phyloP scores from a whole-genome alignment of 92 coral and sea anemone genomes.

The Metridium senile region DNA sequence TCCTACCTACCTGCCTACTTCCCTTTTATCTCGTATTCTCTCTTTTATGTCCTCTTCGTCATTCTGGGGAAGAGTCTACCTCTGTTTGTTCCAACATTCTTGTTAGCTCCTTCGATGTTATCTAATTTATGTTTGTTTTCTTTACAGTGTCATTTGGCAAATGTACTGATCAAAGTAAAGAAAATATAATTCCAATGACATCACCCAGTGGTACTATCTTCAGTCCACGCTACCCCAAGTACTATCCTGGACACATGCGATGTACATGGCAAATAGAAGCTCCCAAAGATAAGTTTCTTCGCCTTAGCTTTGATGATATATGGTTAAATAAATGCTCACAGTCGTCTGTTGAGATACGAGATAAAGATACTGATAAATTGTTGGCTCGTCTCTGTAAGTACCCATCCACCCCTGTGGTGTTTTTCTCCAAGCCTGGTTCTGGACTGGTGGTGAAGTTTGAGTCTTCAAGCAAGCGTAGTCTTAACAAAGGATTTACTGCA shows the following conservation, averaged over 20 bases:
- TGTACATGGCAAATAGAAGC: slow-evolving; percentile 60
- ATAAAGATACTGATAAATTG: slow-evolving; percentile 34
- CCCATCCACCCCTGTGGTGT: slow-evolving; percentile 8
- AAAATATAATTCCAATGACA: slow-evolving; percentile 44
- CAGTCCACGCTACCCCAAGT: slow-evolving; percentile 53
- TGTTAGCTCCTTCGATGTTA: background rate
- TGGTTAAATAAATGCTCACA: background rate
- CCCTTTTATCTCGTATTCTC: too few relatives aligned
- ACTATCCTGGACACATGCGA: slow-evolving; percentile 25
- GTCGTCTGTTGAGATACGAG: slow-evolving; percentile 43
- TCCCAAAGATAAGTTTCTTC: slow-evolving; percentile 42
- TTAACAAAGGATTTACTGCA: slow-evolving; percentile 46
- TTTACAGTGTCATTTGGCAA: slow-evolving; percentile 53
- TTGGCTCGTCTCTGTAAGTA: slow-evolving; percentile 36
- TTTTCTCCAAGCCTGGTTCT: slow-evolving; percentile 45
- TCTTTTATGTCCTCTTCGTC: background rate
- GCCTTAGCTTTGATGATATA: slow-evolving; percentile 16
- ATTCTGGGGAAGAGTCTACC: background rate
- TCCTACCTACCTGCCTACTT: too few relatives aligned
- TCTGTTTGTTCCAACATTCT: background rate
- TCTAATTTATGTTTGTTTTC: background rate
- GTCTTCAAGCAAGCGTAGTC: slow-evolving; percentile 13
- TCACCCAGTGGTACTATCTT: slow-evolving; percentile 31
- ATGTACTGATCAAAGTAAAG: slow-evolving; percentile 34
- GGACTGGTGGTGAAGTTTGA: slow-evolving; percentile 50